Evolutionary conservation across 2,888 invertebrate genomes (phyloP).

Genomic region (Teleogryllus oceanicus): DNA sequence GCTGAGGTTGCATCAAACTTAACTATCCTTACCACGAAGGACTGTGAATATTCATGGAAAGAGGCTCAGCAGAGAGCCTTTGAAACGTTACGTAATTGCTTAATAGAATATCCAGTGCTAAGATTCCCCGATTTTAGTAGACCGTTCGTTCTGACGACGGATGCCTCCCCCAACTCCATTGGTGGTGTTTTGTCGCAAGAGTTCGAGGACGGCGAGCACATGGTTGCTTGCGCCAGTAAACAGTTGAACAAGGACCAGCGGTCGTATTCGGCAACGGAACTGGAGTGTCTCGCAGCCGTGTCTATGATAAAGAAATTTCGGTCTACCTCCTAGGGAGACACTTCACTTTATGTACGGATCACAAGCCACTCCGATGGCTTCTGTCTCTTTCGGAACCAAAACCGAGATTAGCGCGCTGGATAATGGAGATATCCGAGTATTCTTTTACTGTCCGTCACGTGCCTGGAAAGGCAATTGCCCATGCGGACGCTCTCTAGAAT

Average conservation of each 20-base stretch:
- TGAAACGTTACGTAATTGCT: background rate
- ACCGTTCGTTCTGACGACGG: background rate
- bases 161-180: background rate
- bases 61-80: background rate
- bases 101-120: background rate
- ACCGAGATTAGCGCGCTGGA: background rate
- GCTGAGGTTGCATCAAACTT: background rate
- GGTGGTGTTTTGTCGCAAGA: too few species aligned
- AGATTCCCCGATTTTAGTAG: background rate
- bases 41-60: background rate
- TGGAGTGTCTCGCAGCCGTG: too few species aligned
- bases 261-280: too few species aligned
- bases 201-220: too few species aligned
- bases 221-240: too few species aligned
- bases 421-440: background rate
- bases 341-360: background rate
- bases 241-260: too few species aligned
- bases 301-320: too few species aligned
- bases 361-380: background rate
- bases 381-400: background rate
- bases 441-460: background rate
- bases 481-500: background rate
- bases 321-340: too few species aligned
- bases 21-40: background rate
- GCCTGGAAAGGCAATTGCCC: background rate